Evolutionary conservation across 2,113 vertebrate species (phyloP).

Genomic region (Dolichallabes microphthalmus): DNA sequence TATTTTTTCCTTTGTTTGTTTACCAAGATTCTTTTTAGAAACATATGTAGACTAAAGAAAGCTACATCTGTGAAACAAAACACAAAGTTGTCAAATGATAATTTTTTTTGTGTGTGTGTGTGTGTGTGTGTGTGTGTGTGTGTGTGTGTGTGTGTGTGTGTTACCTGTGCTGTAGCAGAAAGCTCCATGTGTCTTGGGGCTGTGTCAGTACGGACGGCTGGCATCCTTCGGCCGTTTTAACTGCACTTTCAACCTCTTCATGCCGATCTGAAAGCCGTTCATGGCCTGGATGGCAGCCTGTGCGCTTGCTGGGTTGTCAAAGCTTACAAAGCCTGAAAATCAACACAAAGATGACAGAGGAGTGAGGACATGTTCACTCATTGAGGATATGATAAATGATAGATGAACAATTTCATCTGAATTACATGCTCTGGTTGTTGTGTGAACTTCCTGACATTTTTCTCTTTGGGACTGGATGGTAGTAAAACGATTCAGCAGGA

Average conservation of each 20-base stretch:
- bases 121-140: no score
- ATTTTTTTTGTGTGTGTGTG: neutral
- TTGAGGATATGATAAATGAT: neutral
- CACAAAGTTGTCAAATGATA: neutral
- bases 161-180: constrained; percentile 82
- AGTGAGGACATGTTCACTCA: neutral
- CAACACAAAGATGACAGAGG: neutral
- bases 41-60: neutral
- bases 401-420: neutral
- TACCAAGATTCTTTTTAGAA: neutral
- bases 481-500: neutral
- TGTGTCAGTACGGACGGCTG: constrained; percentile 93
- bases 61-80: neutral
- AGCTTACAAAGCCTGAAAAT: constrained; percentile 92
- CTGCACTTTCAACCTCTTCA: constrained; percentile 98
- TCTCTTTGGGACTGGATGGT: neutral
- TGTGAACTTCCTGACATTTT: neutral
- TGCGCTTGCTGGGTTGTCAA: constrained; percentile 96
- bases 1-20: neutral
- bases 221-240: constrained; percentile 96
- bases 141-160: no score
- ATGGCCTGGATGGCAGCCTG: constrained; percentile 97
- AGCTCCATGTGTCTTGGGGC: constrained; percentile 48
- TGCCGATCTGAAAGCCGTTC: constrained; percentile 98
- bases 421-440: neutral